Base-by-base conservation (phyloP, 1,140 invertebrate genomes). In the Philaenus spumarius region DNA sequence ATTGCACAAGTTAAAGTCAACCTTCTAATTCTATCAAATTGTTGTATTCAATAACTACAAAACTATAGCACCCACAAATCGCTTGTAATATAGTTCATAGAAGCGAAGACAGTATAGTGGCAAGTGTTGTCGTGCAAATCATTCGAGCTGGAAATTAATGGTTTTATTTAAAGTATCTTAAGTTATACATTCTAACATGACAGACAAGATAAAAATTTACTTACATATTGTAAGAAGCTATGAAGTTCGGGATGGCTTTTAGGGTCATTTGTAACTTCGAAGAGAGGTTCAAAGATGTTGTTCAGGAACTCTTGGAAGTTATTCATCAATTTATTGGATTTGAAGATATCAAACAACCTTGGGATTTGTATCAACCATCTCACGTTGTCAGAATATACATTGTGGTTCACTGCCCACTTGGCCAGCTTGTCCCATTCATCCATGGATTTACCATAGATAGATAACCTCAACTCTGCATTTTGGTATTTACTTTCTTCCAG, bases 401-500 rank as follows among this genome's bases (percentile, higher is more conserved):
- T 81, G 64, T 90, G 82, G 34, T 84, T 79, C 45, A 97, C 86
- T 17, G 95, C 95, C 95, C 95, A 97, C 65, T 88, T 87, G 5
- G 97, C 96, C 56, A 99, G 73, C 70, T 95, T 96, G 68, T 95
- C 91, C 97, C 97, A 99, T 72, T 99, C 97, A 64, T 91, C 84
- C 0, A 79, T 78, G 57, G 79, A 90, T 70, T 96, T 91, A 12
- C 97, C 97, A 74, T 99, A 99, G 67, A 99, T 95, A 4, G 97
- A 99, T n/a, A 99, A 75, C 46, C 97, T 81, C 0, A 95, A 76
- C 69, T 99, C 97, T 0, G 94, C 86, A 76, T 98, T 97, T 73
- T 99, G 97, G 74, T 99, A 99, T 71, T 99, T 99, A 59, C 91
- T 95, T 76, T 99, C 97, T 69, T 99, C 96, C n/a, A 99, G 77